phyloP scores from a whole-genome alignment of 2,888 invertebrate species.

The Taenaris catops region DNA sequence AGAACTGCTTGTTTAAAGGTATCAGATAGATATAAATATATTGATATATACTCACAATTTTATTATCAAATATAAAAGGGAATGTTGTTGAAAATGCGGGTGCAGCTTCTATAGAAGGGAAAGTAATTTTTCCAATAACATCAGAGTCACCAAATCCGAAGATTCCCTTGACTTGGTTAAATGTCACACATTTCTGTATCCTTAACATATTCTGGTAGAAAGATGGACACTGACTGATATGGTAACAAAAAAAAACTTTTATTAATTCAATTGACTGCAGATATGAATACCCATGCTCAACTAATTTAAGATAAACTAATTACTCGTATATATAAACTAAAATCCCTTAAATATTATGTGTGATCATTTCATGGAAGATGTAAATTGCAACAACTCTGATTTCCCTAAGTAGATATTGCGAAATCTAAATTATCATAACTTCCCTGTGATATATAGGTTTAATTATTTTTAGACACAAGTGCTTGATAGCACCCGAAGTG shows the following conservation, averaged over 20 bases:
- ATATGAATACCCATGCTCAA: no score
- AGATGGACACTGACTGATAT: constrained; percentile 87
- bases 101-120: constrained; percentile 97
- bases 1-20: no score
- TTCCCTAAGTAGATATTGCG: no score
- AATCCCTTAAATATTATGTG: no score
- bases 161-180: constrained; percentile 98
- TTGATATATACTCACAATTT: constrained; percentile 75
- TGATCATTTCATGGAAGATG: neutral
- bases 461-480: no score
- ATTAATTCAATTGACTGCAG: no score
- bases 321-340: no score
- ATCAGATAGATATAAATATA: neutral
- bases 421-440: no score
- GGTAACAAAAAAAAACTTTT: constrained; percentile 1
- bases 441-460: no score
- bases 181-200: constrained; percentile 96
- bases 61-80: constrained; percentile 92
- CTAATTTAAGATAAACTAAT: no score
- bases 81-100: constrained; percentile 95
- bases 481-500: no score
- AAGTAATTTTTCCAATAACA: constrained; percentile 97
- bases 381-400: neutral
- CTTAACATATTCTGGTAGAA: constrained; percentile 96
- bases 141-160: constrained; percentile 99